Conservation (phyloP, 2,888 invertebrate species). For the Drosophila fungiperda region DNA sequence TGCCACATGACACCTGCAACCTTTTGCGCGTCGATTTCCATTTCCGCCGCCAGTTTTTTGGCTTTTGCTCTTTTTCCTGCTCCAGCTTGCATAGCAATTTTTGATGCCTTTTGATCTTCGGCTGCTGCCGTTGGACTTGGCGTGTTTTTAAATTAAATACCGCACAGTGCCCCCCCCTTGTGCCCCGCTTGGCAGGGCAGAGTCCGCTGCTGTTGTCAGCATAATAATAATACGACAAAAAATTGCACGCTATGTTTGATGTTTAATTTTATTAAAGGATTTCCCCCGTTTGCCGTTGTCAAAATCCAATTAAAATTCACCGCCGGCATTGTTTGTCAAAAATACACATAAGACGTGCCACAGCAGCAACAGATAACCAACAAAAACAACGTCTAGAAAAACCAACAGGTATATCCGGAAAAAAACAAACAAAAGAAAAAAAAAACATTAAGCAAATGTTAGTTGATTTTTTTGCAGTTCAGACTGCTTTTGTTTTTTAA, state of each 20-base stretch:
- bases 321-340: conserved; percentile 81
- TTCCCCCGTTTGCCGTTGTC: conserved; percentile 57
- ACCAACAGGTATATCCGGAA: conserved; percentile 30
- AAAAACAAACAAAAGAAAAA: background rate
- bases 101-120: conserved; percentile 81
- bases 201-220: conserved; percentile 73
- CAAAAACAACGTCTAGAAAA: conserved; percentile 31
- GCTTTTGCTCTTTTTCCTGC: conserved; percentile 53
- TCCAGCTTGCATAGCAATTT: conserved; percentile 48
- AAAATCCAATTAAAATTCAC: conserved; percentile 83
- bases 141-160: conserved; percentile 84
- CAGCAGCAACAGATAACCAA: conserved; percentile 8
- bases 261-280: conserved; percentile 82
- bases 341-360: conserved; percentile 58
- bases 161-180: conserved; percentile 35
- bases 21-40: conserved; percentile 82
- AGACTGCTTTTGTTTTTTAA: background rate
- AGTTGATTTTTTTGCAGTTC: background rate
- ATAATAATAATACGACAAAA: conserved; percentile 74
- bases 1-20: conserved; percentile 81
- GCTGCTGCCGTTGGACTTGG: conserved; percentile 75
- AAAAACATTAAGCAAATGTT: conserved; percentile 1
- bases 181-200: background rate
- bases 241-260: conserved; percentile 79
- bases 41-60: conserved; percentile 69